Conservation (phyloP, 2,797 vertebrate genomes). For the Toxotes lorentzi region DNA sequence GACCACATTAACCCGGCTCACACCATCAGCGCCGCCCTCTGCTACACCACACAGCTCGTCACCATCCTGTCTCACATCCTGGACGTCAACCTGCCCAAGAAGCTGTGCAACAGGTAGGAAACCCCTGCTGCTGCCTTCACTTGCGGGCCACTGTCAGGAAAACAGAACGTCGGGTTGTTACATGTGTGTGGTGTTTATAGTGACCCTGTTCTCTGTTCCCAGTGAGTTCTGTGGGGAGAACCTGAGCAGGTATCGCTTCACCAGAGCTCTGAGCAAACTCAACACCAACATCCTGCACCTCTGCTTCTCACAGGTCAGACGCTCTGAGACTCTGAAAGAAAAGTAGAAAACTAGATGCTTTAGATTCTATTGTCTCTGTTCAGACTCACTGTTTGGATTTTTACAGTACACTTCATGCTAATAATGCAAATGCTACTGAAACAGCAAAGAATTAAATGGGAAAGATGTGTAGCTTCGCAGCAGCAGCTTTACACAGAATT, state of each 20-base stretch:
- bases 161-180: accelerated
- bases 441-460: no score
- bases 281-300: slow-evolving; percentile 97
- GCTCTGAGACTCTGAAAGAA: no score
- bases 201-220: slow-evolving; percentile 21
- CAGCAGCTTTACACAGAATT: no score
- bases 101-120: slow-evolving; percentile 93
- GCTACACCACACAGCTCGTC: slow-evolving; percentile 94
- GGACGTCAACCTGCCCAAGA: slow-evolving; percentile 95
- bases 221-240: slow-evolving; percentile 98
- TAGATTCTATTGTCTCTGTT: no score
- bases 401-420: no score
- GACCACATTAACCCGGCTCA: slow-evolving; percentile 96
- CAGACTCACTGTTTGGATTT: no score
- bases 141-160: neutral
- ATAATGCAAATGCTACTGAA: no score
- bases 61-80: slow-evolving; percentile 96
- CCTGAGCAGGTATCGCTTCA: slow-evolving; percentile 94
- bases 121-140: neutral
- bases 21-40: slow-evolving; percentile 96
- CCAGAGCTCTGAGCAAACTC: slow-evolving; percentile 93
- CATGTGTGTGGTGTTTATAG: neutral
- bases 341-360: no score
- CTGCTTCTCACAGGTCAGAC: slow-evolving; percentile 95
- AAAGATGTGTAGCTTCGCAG: no score